These are phyloP conservation scores for Harpalus rubripes DNA, from an alignment of 2,888 invertebrate species.

Conservation along the genomic window DNA sequence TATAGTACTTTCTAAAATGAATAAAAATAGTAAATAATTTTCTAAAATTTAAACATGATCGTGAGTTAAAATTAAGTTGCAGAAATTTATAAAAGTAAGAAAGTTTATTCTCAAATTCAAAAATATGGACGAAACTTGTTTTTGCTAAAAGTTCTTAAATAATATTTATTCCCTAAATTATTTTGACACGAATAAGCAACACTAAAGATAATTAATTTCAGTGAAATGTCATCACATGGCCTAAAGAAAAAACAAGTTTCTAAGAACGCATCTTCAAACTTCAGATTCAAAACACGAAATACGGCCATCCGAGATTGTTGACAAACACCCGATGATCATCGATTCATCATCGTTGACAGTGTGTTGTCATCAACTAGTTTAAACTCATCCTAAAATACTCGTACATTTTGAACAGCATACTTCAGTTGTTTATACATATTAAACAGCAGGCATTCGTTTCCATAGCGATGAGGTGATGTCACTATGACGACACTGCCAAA, in stretches of 20 bases:
- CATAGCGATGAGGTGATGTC: slow-evolving; percentile 48
- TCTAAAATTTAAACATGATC: too few species aligned
- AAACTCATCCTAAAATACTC: slow-evolving; percentile 36
- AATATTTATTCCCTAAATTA: too few species aligned
- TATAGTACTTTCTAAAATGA: too few species aligned
- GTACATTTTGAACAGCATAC: slow-evolving; percentile 3
- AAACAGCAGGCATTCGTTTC: slow-evolving; percentile 14
- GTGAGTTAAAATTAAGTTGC: too few species aligned
- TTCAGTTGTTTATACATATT: slow-evolving; percentile 29
- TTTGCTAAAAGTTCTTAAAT: too few species aligned
- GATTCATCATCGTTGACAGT: slow-evolving; percentile 43
- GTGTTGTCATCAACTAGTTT: slow-evolving; percentile 54
- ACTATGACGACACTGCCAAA: slow-evolving; percentile 46
- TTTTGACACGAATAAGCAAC: not conserved
- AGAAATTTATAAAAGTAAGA: too few species aligned
- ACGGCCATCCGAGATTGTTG: slow-evolving; percentile 40
- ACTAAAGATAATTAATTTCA: not conserved
- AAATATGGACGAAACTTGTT: too few species aligned
- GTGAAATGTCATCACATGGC: slow-evolving; percentile 45
- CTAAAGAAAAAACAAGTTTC: slow-evolving; percentile 25
- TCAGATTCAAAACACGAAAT: slow-evolving; percentile 30
- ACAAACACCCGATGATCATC: slow-evolving; percentile 38
- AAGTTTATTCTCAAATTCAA: too few species aligned
- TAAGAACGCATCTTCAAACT: slow-evolving; percentile 19
- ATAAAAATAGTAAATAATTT: too few species aligned